Evolutionary conservation across 2,888 invertebrate genomes (phyloP), one percentile per base, ranked within the genome.

Genomic region (Julus scandinavius): DNA sequence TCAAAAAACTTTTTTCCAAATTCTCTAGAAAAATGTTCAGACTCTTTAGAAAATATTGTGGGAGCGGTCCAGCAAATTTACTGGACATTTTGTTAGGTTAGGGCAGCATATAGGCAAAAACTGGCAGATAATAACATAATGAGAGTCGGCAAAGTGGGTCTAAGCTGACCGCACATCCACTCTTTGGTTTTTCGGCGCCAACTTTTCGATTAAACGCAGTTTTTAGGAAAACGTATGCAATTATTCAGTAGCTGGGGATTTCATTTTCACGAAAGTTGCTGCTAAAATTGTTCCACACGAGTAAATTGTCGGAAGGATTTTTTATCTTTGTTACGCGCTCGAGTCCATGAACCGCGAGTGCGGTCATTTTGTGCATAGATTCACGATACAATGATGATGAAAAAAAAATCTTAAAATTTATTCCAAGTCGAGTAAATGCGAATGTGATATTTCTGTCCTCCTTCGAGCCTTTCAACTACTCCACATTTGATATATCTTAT

Each of bases 341-440:
- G 80, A 80, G 80, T 80, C 72, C 72, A 29, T 29, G 29, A 29
- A 7, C 29, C 72, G 29, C 29, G 29, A 29, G 80, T 38, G 38
- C 80, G 80, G 80, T 38, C 80, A 80, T 80, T 80, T 80, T 80
- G 80, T 80, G 80, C 80, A 80, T 80, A 80, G 80, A 80, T 29
- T 80, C 80, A 80, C 29, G 29, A 40, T 80, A 80, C 29, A 80
- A 80, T 80, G 29, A 80, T 80, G 80, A 80, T 29, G 29, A 29
- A 29, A 29, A 29, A 29, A 45, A 45, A 80, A 80, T 80, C 80
- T 80, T 80, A 38, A 80, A 80, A 80, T 80, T 80, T 80, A 80
- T 80, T 80, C 80, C 80, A 80, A 80, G 80, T 80, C 80, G 80
- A 80, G 80, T 80, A 80, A 80, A 80, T 80, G 80, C 80, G 80